Percentiles rank a stretch among this genome's conserved stretches.
phyloP scores from a whole-genome alignment of 2,797 vertebrate species.

The Protonibea diacanthus region DNA sequence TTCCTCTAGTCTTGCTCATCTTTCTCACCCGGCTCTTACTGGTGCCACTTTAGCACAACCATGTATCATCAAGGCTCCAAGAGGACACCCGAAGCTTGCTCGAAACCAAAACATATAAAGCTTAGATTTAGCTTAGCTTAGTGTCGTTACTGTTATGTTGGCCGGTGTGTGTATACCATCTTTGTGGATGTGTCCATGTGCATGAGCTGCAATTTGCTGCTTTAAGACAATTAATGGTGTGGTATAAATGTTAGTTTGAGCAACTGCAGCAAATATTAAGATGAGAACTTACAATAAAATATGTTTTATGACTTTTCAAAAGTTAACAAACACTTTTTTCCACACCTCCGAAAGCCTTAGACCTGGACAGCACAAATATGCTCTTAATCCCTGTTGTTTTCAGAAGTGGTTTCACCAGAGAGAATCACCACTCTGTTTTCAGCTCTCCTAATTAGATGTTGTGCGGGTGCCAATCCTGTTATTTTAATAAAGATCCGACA shows the following conservation, averaged over 20 bases:
- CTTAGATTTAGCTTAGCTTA: neutral
- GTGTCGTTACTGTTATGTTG: slow-evolving; percentile 3
- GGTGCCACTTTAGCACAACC: slow-evolving; percentile 20
- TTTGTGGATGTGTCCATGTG: neutral
- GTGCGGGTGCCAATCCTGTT: slow-evolving; percentile 46
- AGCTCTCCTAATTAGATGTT: slow-evolving; percentile 49
- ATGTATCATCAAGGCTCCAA: slow-evolving; percentile 17
- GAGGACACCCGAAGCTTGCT: slow-evolving; percentile 5
- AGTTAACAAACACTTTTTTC: slow-evolving; percentile 23
- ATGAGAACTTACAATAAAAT: slow-evolving; percentile 15
- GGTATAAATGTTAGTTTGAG: slow-evolving; percentile 22
- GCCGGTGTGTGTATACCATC: slow-evolving; percentile 1
- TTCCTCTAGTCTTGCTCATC: slow-evolving; percentile 32
- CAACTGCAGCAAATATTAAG: slow-evolving; percentile 32
- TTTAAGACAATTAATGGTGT: slow-evolving; percentile 10
- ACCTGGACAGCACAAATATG: slow-evolving; percentile 3
- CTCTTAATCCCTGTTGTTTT: slow-evolving; percentile 36
- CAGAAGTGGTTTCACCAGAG: slow-evolving; percentile 18
- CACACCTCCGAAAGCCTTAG: neutral
- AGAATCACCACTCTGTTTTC: slow-evolving; percentile 28
- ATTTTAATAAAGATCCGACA: slow-evolving; percentile 51
- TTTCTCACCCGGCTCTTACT: slow-evolving; percentile 16
- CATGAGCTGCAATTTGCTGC: slow-evolving; percentile 13
- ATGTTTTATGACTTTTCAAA: slow-evolving; percentile 18
- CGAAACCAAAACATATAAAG: slow-evolving; percentile 28